phyloP scores from a whole-genome alignment of 1,140 invertebrate genomes.

The Dinoponera quadriceps region DNA sequence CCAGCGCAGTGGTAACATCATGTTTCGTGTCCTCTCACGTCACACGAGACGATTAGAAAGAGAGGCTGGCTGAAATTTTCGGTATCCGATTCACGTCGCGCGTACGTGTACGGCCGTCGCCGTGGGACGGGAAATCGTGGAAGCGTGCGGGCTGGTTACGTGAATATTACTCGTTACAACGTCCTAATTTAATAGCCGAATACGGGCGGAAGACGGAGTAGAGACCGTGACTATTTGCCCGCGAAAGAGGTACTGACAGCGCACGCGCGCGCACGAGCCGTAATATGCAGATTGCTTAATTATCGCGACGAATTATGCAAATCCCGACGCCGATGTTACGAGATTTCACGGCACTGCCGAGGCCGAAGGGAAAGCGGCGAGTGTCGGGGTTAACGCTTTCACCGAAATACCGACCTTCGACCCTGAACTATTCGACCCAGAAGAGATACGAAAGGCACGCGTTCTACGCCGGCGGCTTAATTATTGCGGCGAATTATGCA shows the following conservation, averaged over 20 bases:
- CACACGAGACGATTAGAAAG: background rate
- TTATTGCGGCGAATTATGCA: conserved; percentile 79
- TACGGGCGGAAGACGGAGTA: conserved; percentile 53
- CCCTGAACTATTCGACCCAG: conserved; percentile 70
- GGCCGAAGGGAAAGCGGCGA: conserved; percentile 33
- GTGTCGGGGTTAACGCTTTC: conserved; percentile 64
- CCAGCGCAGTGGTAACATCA: conserved; percentile 2
- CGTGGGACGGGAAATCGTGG: conserved; percentile 1
- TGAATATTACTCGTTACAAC: conserved; percentile 74
- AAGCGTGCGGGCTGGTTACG: conserved; percentile 58
- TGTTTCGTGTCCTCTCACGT: background rate
- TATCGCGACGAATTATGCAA: conserved; percentile 80
- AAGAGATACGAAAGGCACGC: conserved; percentile 67
- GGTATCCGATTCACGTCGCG: conserved; percentile 49
- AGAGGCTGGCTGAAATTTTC: conserved; percentile 24
- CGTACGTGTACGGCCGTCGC: conserved; percentile 22
- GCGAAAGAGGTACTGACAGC: conserved; percentile 69
- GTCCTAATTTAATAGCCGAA: conserved; percentile 70
- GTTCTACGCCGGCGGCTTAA: conserved; percentile 80
- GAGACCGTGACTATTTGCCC: conserved; percentile 68
- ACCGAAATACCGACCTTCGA: conserved; percentile 54
- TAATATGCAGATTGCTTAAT: conserved; percentile 82
- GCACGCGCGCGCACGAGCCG: conserved; percentile 53
- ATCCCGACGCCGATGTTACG: conserved; percentile 73
- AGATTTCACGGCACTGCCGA: conserved; percentile 68